Conservation (phyloP, 2,888 invertebrate species). For the Drosophila hamatofila region DNA sequence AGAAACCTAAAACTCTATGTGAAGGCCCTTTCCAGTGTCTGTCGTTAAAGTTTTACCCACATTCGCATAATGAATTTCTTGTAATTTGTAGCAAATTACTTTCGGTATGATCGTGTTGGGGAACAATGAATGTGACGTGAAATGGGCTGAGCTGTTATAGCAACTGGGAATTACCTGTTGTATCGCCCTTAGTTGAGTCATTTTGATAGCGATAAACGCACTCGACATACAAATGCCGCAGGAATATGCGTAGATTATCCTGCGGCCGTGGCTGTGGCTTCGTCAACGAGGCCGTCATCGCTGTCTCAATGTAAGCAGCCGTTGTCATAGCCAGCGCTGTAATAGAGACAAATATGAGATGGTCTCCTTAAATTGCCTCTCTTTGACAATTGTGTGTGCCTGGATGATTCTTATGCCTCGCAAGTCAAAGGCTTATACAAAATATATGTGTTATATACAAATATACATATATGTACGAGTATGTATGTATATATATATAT, state of each 20-base stretch:
- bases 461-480: background rate
- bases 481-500: background rate
- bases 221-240: constrained; percentile 80
- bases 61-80: background rate
- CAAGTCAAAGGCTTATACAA: constrained; percentile 7
- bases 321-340: constrained; percentile 39
- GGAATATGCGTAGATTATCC: constrained; percentile 70
- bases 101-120: background rate
- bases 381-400: constrained; percentile 30
- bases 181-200: constrained; percentile 51
- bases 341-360: constrained; percentile 2
- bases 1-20: background rate
- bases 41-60: background rate
- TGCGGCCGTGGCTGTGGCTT: constrained; percentile 20
- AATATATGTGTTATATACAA: background rate
- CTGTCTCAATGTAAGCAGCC: constrained; percentile 12
- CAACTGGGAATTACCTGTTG: constrained; percentile 56
- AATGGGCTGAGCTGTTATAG: background rate
- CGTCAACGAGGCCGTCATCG: constrained; percentile 5
- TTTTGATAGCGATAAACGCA: constrained; percentile 81
- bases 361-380: background rate
- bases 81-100: background rate
- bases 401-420: constrained; percentile 44
- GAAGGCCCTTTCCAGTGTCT: too few species aligned
- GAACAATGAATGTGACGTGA: background rate